Conservation (phyloP, 2,888 invertebrate genomes). For the Apamea crenata region DNA sequence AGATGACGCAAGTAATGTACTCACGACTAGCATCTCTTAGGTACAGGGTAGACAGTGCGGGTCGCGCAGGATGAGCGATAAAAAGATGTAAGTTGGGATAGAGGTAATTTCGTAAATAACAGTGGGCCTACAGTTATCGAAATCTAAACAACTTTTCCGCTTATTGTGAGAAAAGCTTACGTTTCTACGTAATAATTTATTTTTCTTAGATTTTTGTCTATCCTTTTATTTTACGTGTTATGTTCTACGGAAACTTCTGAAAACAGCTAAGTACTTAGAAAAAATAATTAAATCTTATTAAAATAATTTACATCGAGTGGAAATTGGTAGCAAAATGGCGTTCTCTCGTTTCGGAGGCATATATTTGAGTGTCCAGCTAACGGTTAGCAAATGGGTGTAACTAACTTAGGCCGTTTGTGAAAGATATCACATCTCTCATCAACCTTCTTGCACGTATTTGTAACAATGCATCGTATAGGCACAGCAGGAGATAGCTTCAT, state of each 20-base stretch:
- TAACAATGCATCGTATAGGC: conserved; percentile 69
- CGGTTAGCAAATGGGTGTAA: not conserved
- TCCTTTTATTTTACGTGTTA: not conserved
- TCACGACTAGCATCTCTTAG: not conserved
- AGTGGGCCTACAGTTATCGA: not conserved
- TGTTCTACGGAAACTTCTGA: not conserved
- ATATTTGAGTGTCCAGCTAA: not conserved
- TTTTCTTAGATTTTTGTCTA: too few species aligned
- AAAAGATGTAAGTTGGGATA: too few species aligned
- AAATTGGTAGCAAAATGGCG: not conserved
- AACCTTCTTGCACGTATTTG: conserved; percentile 51
- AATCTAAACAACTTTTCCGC: not conserved
- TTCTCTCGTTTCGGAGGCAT: not conserved
- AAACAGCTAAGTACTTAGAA: not conserved
- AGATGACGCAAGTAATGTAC: not conserved
- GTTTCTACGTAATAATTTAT: too few species aligned
- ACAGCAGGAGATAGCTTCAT: conserved; percentile 71
- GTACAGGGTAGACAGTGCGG: not conserved
- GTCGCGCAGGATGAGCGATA: not conserved
- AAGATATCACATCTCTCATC: conserved; percentile 14
- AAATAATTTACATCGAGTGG: not conserved
- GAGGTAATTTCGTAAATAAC: not conserved
- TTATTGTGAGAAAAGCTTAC: not conserved
- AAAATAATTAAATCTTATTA: not conserved
- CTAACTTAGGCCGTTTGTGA: not conserved